These are phyloP conservation scores for Apantesis nais DNA, from an alignment of 2,888 invertebrate genomes.

Conservation along the genomic window DNA sequence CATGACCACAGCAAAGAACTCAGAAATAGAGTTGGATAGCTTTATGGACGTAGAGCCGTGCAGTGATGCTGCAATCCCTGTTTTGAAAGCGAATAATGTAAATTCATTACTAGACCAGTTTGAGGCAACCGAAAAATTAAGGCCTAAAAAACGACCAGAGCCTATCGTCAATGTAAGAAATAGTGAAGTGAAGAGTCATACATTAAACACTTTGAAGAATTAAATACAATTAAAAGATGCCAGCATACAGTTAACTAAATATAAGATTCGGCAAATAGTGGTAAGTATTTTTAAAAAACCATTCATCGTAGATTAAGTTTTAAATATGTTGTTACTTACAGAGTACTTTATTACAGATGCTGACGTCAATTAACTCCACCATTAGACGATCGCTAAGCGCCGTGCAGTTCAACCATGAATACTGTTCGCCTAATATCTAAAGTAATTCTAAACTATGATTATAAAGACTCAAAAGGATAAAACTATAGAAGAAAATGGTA, in stretches of 20 bases:
- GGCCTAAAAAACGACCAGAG: conserved; percentile 65
- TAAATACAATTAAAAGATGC: conserved; percentile 79
- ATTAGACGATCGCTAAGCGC: conserved; percentile 75
- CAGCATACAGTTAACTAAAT: conserved; percentile 77
- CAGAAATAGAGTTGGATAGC: conserved; percentile 75
- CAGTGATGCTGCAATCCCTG: conserved; percentile 83
- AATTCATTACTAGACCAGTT: conserved; percentile 89
- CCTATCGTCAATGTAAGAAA: conserved; percentile 58
- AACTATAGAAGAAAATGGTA: conserved; percentile 67
- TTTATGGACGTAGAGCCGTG: conserved; percentile 88
- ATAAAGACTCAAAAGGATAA: conserved; percentile 76
- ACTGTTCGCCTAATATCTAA: conserved; percentile 83
- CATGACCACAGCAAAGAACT: conserved; percentile 50
- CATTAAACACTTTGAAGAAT: conserved; percentile 64
- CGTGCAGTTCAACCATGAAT: conserved; percentile 79
- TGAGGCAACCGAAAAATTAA: conserved; percentile 87
- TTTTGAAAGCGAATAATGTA: conserved; percentile 88
- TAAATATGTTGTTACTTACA: conserved; percentile 61
- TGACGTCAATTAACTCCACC: conserved; percentile 71
- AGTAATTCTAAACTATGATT: conserved; percentile 82
- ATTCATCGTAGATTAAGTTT: conserved; percentile 54
- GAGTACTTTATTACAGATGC: conserved; percentile 79
- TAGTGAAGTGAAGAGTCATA: conserved; percentile 52
- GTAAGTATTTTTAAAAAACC: conserved; percentile 63
- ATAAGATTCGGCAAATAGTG: conserved; percentile 81